Base-by-base conservation (phyloP, 2,113 vertebrate genomes). In the Myocastor coypus region DNA sequence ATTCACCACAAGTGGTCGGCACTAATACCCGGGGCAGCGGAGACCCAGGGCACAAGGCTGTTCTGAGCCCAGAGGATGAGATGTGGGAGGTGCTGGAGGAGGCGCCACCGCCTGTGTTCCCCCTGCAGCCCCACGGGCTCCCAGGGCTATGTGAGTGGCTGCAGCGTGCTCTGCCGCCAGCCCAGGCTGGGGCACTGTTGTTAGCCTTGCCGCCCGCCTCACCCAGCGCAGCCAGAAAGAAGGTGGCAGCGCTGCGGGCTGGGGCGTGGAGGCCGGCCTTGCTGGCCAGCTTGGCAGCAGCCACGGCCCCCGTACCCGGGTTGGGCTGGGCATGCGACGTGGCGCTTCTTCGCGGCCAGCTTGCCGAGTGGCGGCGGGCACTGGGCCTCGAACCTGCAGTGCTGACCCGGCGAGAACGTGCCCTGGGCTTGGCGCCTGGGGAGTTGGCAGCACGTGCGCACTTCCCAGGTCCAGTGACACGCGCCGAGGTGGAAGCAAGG, bases 211-310 rank as follows among this genome's bases (percentile, higher is more conserved):
- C 98, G 0, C 98, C 97, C 2, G 26, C 97, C 1, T 98, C 98
- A 11, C 80, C 85, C 0, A 16, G 14, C 1, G 93, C 94, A 0
- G 97, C 98, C 8, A 90, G 94, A n/a, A 97, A 84, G 77, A 98
- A 98, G 95, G 98, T 95, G 1, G 97, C 97, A 0, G 97, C 98
- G 1, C 92, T 98, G 20, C 95, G 97, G 8, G 97, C 97, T 0
- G 98, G 98, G 9, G 97, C 98, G 0, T 98, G 98, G 98, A 97
- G 98, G 63, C 97, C 98, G 1, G 98, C 98, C 0, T 77, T 98
- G 30, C 80, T 98, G 32, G 98, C 98, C 10, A 98, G 98, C 77
- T 77, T 98, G 89, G 98, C 98, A 0, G 98, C 98, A 0, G 97
- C 98, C 0, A 96, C 98, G 0, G 96, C 96, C 1, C 98, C 98